Percentiles rank a stretch among this genome's conserved stretches.
phyloP scores from a whole-genome alignment of 2,113 vertebrate genomes.

The Oriolus oriolus region DNA sequence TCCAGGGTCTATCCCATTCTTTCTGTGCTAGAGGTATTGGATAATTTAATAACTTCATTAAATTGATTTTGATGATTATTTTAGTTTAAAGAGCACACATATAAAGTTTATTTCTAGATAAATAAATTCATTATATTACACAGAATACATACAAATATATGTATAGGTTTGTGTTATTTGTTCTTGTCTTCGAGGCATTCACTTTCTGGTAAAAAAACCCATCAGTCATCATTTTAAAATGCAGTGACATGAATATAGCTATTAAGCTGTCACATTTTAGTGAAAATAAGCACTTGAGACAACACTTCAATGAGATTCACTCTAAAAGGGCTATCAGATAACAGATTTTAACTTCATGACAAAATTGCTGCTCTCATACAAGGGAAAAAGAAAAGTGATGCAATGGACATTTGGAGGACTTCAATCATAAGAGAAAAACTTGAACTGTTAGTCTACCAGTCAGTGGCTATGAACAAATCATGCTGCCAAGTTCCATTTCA shows the following conservation, averaged over 20 bases:
- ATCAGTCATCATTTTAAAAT: neutral
- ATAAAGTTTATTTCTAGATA: neutral
- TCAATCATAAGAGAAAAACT: neutral
- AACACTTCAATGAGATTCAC: neutral
- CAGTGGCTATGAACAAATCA: neutral
- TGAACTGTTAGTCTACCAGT: neutral
- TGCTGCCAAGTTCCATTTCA: neutral
- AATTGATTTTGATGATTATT: neutral
- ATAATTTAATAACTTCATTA: neutral
- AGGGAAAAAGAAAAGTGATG: neutral
- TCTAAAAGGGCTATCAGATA: neutral
- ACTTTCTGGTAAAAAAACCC: neutral
- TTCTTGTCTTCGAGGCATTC: neutral
- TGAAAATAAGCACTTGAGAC: neutral
- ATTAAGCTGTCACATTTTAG: neutral
- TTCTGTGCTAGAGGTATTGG: neutral
- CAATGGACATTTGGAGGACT: neutral
- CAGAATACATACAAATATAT: neutral
- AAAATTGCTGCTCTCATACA: neutral
- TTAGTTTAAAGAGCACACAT: neutral
- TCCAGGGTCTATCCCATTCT: too few relatives aligned
- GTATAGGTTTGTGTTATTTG: neutral
- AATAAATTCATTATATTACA: neutral
- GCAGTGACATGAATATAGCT: neutral
- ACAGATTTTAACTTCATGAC: neutral